Base-by-base conservation (phyloP, 2,888 invertebrate species). In the Pocota personata region DNA sequence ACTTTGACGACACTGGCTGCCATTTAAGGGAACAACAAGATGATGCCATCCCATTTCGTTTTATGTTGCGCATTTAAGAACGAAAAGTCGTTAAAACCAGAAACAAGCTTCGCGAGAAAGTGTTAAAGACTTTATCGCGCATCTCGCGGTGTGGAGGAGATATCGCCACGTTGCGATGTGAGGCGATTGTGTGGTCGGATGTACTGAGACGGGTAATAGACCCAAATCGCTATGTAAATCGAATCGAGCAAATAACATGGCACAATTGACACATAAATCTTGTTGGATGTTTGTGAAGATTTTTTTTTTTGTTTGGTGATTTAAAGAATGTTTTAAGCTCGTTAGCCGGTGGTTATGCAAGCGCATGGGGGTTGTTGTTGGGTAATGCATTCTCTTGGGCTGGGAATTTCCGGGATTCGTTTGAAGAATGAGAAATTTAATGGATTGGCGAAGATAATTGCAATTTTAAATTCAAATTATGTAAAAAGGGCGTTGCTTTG, bases 201-300 rank as follows among this genome's bases (percentile, higher is more conserved):
- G 82, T 60, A 48, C 55, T 55, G 55, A 58, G 35, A 14, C 37
- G 35, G 77, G 43, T 24, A 75, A 60, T 69, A 37, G 69, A 55
- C 55, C 64, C 82, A 82, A 71, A 82, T 76, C 64, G 57, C 43
- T 58, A 82, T 77, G 82, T 35, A 77, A 77, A 82, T 82, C 43
- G 58, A 14, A 69, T 72, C 16, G 14, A 24, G 55, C 52, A 8
- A 21, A 30, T 24, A 58, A 73, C 79, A 79, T 58, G 64, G 19
- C 27, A 76, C 82, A 77, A 71, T 71, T 82, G 82, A 77, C 82
- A 82, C 64, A 77, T 82, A 77, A 82, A 82, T 82, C 82, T 82
- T 77, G 79, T 66, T 73, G 30, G 7, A 35, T 30, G 46, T 60
- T 60, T 7, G 21, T 50, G 21, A 40, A 8, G 6, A 16, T 16